Evolutionary conservation across 2,113 vertebrate species (phyloP).

Genomic region (Physeter macrocephalus): DNA sequence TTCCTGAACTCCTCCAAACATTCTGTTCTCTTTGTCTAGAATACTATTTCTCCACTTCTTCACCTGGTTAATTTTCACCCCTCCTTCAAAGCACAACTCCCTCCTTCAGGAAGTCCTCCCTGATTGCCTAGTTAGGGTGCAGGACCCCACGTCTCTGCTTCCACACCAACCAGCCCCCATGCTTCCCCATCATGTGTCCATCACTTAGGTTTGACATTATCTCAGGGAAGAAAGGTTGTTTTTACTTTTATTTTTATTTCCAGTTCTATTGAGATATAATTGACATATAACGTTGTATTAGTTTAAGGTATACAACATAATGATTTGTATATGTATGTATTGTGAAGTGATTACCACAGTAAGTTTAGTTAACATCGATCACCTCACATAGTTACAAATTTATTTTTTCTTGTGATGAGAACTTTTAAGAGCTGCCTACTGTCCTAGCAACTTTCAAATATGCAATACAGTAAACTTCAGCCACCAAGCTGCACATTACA

Average conservation of each 20-base stretch:
- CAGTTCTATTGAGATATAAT: not conserved
- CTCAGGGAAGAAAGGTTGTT: not conserved
- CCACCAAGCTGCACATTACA: not conserved
- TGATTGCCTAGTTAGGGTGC: not conserved
- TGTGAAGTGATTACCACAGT: not conserved
- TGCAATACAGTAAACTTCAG: not conserved
- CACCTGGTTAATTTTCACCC: not conserved
- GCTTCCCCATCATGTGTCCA: not conserved
- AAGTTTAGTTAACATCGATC: not conserved
- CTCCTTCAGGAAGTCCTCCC: conserved; percentile 3
- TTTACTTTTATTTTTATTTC: not conserved
- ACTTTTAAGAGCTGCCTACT: not conserved
- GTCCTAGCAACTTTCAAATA: not conserved
- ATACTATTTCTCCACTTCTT: not conserved
- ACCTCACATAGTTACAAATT: not conserved
- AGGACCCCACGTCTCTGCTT: not conserved
- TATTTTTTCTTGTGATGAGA: not conserved
- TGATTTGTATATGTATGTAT: not conserved
- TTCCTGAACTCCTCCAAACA: too few species aligned
- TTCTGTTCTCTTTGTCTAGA: not conserved
- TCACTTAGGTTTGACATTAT: not conserved
- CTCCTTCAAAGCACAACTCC: not conserved
- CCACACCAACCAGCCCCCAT: not conserved
- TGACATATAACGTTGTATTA: not conserved
- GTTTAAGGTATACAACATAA: not conserved